A percentile compares a stretch with the other conserved stretches of the same genome.
These are phyloP conservation scores for Abrostola triplasia DNA, from an alignment of 2,888 invertebrate species.

Conservation along the genomic window DNA sequence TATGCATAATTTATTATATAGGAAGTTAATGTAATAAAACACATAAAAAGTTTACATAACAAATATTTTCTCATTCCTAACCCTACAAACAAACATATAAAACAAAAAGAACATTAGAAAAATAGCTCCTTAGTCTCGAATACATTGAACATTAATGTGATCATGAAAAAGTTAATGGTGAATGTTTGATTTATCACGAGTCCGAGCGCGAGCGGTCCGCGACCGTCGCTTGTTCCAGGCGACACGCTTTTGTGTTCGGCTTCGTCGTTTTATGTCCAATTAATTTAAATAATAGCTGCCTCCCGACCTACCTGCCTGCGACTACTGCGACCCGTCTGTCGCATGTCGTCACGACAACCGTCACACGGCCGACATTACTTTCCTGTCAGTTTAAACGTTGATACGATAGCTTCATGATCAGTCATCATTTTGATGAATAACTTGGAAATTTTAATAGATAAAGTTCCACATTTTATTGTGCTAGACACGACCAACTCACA, in stretches of 20 bases:
- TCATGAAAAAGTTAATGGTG: conserved; percentile 60
- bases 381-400: conserved; percentile 26
- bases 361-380: conserved; percentile 33
- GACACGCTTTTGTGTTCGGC: conserved; percentile 76
- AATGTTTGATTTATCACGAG: conserved; percentile 65
- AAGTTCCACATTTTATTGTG: conserved; percentile 12
- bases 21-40: no score
- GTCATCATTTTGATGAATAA: background rate
- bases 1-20: no score
- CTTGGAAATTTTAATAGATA: conserved; percentile 2
- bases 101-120: conserved; percentile 33
- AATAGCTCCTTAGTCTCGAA: conserved; percentile 37
- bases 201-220: conserved; percentile 57
- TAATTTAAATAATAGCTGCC: conserved; percentile 86
- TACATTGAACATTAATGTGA: conserved; percentile 48
- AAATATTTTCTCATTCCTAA: background rate
- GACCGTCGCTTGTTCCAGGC: conserved; percentile 67
- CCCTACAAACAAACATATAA: conserved; percentile 1
- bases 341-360: conserved; percentile 56
- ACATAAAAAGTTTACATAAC: conserved; percentile 1
- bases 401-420: conserved; percentile 23
- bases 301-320: conserved; percentile 82
- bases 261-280: conserved; percentile 85
- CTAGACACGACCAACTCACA: conserved; percentile 20
- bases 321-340: conserved; percentile 68